phyloP scores from a whole-genome alignment of 2,888 invertebrate species.

The Clunio marinus region DNA sequence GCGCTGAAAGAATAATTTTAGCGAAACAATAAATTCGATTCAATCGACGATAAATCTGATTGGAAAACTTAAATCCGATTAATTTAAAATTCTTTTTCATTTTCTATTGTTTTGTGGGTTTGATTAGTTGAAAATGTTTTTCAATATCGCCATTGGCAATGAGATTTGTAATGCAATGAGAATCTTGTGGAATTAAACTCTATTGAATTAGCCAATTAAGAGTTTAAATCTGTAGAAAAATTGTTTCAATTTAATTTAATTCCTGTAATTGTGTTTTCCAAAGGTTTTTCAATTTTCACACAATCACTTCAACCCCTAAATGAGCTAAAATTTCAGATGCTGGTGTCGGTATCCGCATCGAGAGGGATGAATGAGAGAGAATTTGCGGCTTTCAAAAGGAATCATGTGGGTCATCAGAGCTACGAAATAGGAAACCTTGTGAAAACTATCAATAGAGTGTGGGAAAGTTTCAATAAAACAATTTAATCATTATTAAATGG shows the following conservation, averaged over 20 bases:
- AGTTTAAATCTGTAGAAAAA: no score
- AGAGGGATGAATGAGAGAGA: not conserved
- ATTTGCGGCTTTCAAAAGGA: not conserved
- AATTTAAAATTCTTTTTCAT: no score
- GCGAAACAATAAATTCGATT: slow-evolving; percentile 1
- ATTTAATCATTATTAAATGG: slow-evolving; percentile 31
- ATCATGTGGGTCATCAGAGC: not conserved
- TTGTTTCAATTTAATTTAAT: no score
- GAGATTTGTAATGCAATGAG: no score
- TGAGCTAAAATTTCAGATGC: not conserved
- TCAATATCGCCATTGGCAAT: no score
- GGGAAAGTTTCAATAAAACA: slow-evolving; percentile 30
- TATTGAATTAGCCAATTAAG: no score
- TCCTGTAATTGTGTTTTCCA: no score
- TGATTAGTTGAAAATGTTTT: no score
- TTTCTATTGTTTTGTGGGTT: no score
- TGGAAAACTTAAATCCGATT: slow-evolving; percentile 11
- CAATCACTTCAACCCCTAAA: not conserved
- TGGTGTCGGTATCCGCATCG: not conserved
- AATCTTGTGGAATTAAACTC: no score
- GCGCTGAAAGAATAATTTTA: not conserved
- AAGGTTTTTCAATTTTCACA: slow-evolving; percentile 7
- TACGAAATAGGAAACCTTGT: not conserved
- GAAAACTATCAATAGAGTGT: slow-evolving; percentile 7
- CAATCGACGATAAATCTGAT: slow-evolving; percentile 1